A percentile compares a stretch with the other conserved stretches of the same genome.
Evolutionary conservation across 1,140 invertebrate genomes (phyloP).

Genomic region (Mamestra configurata): DNA sequence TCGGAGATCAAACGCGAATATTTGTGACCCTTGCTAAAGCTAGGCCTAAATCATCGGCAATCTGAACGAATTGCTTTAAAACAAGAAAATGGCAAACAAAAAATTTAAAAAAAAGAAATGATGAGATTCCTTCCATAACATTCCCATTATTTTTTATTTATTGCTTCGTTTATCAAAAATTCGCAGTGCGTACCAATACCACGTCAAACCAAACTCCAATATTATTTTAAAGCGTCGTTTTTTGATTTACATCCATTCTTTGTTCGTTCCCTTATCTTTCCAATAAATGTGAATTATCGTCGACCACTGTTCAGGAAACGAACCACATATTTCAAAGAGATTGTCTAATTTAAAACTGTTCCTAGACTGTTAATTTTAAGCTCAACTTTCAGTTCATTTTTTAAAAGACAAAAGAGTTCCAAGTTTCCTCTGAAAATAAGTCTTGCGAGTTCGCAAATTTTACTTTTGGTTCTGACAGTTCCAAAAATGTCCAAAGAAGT

Average conservation of each 20-base stretch:
- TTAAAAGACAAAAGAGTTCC: constrained; percentile 39
- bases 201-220: constrained; percentile 48
- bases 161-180: constrained; percentile 41
- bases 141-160: constrained; percentile 41
- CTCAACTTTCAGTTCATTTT: constrained; percentile 46
- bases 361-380: constrained; percentile 55
- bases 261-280: constrained; percentile 71
- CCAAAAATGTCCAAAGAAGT: constrained; percentile 54
- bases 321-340: constrained; percentile 73
- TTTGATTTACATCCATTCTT: constrained; percentile 77
- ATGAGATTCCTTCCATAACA: constrained; percentile 11
- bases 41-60: neutral
- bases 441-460: constrained; percentile 54
- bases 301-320: constrained; percentile 66
- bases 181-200: constrained; percentile 29
- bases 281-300: constrained; percentile 80
- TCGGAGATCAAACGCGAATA: neutral
- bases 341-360: constrained; percentile 76
- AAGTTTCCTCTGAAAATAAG: constrained; percentile 30
- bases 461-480: constrained; percentile 56
- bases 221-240: constrained; percentile 63
- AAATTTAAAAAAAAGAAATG: neutral
- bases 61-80: neutral
- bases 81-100: neutral
- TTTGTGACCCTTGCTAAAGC: neutral